These are phyloP conservation scores for Sitobion miscanthi DNA, from an alignment of 1,140 invertebrate species.

Conservation along the genomic window DNA sequence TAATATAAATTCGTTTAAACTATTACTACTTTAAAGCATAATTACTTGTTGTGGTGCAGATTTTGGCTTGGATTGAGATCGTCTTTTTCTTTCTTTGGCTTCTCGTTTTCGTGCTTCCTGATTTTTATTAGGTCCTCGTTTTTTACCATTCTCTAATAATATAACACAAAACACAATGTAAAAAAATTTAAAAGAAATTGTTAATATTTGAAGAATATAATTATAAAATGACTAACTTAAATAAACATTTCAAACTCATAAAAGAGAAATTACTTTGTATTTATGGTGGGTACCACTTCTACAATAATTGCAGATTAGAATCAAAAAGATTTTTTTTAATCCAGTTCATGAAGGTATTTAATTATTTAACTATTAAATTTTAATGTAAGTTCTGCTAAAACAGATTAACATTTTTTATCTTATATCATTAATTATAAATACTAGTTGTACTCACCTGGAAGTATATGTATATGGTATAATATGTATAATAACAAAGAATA, in stretches of 20 bases:
- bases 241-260: not conserved
- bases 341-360: too few species aligned
- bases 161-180: not conserved
- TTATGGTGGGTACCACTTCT: not conserved
- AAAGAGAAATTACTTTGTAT: not conserved
- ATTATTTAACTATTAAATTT: not conserved
- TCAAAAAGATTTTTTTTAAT: not conserved
- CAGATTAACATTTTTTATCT: not conserved
- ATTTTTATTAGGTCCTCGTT: not conserved
- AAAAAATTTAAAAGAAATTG: not conserved
- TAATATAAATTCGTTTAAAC: not conserved
- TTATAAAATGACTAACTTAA: not conserved
- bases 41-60: conserved; percentile 22
- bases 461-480: not conserved
- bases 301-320: not conserved
- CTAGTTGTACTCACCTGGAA: not conserved
- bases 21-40: not conserved
- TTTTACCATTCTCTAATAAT: conserved; percentile 41
- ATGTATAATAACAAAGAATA: not conserved
- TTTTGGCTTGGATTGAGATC: conserved; percentile 37
- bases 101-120: conserved; percentile 42
- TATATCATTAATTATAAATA: conserved; percentile 4
- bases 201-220: not conserved
- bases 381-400: not conserved
- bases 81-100: conserved; percentile 39